Evolutionary conservation across 2,888 invertebrate genomes (phyloP).

Genomic region (Hartigia nigra): DNA sequence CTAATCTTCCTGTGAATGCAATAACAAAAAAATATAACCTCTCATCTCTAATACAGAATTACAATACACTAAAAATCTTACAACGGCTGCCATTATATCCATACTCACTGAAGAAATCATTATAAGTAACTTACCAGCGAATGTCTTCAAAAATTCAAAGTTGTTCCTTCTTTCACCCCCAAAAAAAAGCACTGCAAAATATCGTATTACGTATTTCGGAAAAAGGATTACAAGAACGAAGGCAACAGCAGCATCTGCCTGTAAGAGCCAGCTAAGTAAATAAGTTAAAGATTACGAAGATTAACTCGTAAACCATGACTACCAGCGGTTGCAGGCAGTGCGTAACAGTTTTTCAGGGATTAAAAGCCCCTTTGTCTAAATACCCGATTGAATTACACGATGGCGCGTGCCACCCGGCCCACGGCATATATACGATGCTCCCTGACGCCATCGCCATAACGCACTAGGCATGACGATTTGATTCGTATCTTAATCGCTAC

Average conservation of each 20-base stretch:
- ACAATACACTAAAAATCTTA: background rate
- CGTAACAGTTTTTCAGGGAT: constrained; percentile 46
- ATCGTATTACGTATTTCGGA: constrained; percentile 41
- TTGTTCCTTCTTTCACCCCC: background rate
- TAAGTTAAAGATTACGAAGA: constrained; percentile 40
- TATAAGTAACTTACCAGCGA: background rate
- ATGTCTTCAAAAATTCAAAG: background rate
- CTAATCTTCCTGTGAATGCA: background rate
- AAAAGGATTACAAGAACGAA: constrained; percentile 34
- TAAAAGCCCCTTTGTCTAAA: constrained; percentile 50
- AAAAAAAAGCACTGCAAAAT: constrained; percentile 18
- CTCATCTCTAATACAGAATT: background rate
- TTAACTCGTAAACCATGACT: constrained; percentile 28
- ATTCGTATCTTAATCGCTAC: constrained; percentile 1
- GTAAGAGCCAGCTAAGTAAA: constrained; percentile 49
- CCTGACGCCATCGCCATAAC: constrained; percentile 14
- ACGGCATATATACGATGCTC: background rate
- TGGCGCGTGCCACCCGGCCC: constrained; percentile 61
- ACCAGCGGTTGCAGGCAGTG: constrained; percentile 25
- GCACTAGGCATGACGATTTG: background rate
- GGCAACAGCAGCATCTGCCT: constrained; percentile 39
- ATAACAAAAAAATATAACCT: background rate
- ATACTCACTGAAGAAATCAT: too few relatives aligned
- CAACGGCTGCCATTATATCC: background rate
- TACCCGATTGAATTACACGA: constrained; percentile 63